phyloP scores from a whole-genome alignment of 2,888 invertebrate genomes.

The Hemicrepidius hirtus region DNA sequence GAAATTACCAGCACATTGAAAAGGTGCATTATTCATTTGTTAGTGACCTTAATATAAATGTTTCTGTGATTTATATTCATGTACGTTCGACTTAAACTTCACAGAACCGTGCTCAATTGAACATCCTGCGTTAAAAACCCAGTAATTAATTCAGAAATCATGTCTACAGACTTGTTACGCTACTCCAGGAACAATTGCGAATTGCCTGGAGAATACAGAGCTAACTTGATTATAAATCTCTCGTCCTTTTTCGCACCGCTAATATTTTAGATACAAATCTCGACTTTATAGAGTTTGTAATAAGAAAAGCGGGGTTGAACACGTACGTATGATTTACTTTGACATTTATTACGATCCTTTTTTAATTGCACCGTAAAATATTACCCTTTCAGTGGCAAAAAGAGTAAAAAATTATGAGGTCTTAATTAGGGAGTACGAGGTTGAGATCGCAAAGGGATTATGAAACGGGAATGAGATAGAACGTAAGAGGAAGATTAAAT shows the following conservation, averaged over 20 bases:
- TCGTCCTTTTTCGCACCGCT: slow-evolving; percentile 47
- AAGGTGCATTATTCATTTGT: background rate
- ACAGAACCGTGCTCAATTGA: slow-evolving; percentile 15
- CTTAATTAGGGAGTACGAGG: slow-evolving; percentile 66
- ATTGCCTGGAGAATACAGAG: slow-evolving; percentile 45
- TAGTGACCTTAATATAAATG: background rate
- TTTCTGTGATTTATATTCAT: background rate
- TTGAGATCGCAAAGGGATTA: slow-evolving; percentile 61
- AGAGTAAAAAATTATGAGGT: slow-evolving; percentile 66
- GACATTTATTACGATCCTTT: slow-evolving; percentile 65
- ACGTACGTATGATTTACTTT: slow-evolving; percentile 64
- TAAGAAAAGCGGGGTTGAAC: slow-evolving; percentile 52
- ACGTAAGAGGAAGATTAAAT: slow-evolving; percentile 58
- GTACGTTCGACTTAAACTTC: background rate
- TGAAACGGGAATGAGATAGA: slow-evolving; percentile 59
- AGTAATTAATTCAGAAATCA: slow-evolving; percentile 47
- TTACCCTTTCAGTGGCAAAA: slow-evolving; percentile 59
- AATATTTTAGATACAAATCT: slow-evolving; percentile 56
- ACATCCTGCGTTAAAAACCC: slow-evolving; percentile 20
- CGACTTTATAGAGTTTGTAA: slow-evolving; percentile 51
- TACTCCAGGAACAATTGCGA: slow-evolving; percentile 45
- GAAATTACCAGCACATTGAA: background rate
- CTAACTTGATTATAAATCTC: slow-evolving; percentile 52
- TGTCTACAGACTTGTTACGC: slow-evolving; percentile 35
- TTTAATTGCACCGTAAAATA: slow-evolving; percentile 65